phyloP scores from a whole-genome alignment of 2,797 vertebrate species.

The Pseudomugil tenellus region DNA sequence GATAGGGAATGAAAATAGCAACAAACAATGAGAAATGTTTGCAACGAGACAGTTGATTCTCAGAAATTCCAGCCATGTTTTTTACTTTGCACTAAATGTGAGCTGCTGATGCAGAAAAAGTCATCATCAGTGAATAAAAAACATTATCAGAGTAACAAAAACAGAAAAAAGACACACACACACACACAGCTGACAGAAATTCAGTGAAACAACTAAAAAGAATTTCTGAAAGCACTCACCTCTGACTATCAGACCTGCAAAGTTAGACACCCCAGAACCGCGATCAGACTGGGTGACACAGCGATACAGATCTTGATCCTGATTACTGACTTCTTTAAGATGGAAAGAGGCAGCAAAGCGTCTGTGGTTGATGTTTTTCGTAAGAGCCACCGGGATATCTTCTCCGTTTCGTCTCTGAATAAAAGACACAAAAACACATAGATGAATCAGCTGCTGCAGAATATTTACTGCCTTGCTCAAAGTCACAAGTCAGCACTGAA shows the following conservation, averaged over 20 bases:
- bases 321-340: conserved; percentile 93
- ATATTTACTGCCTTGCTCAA: conserved; percentile 61
- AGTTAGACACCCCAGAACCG: conserved; percentile 97
- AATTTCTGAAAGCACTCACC: conserved; percentile 79
- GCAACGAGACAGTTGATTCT: neutral
- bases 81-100: neutral
- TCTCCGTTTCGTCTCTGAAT: conserved; percentile 93
- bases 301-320: conserved; percentile 95
- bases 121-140: neutral
- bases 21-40: neutral
- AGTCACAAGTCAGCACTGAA: conserved; percentile 46
- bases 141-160: conserved; percentile 10
- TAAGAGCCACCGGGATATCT: conserved; percentile 95
- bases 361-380: conserved; percentile 97
- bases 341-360: conserved; percentile 95
- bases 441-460: conserved; percentile 24
- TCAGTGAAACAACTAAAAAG: conserved; percentile 14
- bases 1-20: neutral
- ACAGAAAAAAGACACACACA: neutral
- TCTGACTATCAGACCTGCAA: conserved; percentile 95
- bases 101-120: neutral
- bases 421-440: conserved; percentile 28
- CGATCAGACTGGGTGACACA: conserved; percentile 97
- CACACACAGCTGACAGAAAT: neutral
- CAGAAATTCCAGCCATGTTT: neutral